Evolutionary conservation across 2,797 vertebrate species (phyloP), one percentile per base, ranked within the genome.

Genomic region (Florisuga fusca): DNA sequence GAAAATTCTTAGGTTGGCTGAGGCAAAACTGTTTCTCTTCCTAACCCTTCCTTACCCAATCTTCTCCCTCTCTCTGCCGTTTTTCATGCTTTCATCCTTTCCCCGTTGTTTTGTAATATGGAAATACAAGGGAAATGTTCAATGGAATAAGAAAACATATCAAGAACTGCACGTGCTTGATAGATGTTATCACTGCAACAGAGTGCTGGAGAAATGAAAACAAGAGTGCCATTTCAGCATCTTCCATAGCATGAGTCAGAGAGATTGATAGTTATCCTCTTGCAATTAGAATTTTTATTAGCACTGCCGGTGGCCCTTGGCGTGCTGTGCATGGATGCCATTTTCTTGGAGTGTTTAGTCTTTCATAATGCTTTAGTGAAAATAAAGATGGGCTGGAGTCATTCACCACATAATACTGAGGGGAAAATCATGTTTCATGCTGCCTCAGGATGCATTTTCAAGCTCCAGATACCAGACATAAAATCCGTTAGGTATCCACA

Each of bases 231-330:
- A 72, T 91, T 95, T 96, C 93, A 96, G 89, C 95, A 91, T 94
- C 94, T 95, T 94, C 95, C 78, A 83, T 87, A 53, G 84, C 71
- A 81, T 78, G 75, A 94, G 59, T 95, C 91, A 93, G 48, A 92
- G 84, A 95, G 92, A 96, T 73, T 93, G 96, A 95, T 88, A 80
- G 90, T 89, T 96, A 86, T 82, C 72, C 81, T 92, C 92, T 36
- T 80, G 85, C 93, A 94, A 90, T 93, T 94, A 96, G 78, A 91
- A 86, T 92, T 96, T 97, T 93, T 95, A 95, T 95, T 94, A 88
- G 83, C 51, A 33, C 1, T 61, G 12, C 82, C 10, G 1, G 78
- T 94, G 83, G 91, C 91, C 73, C 45, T 95, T 92, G 74, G 89
- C 46, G 4, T 94, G 87, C 85, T 90, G 80, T 90, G 90, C 92